Base-by-base conservation (phyloP, 2,797 vertebrate species). In the Eutrigla gurnardus region DNA sequence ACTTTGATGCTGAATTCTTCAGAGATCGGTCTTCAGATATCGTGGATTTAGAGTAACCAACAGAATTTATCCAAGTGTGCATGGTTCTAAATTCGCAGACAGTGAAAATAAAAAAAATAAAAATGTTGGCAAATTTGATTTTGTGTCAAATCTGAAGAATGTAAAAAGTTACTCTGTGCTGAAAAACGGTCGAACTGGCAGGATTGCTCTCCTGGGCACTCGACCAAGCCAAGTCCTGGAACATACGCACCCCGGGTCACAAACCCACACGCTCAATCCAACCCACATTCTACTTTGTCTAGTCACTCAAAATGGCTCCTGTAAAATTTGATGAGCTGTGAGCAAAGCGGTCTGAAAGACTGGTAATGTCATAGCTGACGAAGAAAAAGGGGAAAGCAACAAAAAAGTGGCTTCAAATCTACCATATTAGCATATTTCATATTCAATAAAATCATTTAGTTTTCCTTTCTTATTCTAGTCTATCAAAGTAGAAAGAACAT, bases 271-370 rank as follows among this genome's bases (percentile, higher is more conserved):
- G 33, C 84, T 86, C 80, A 33, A 70, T 86, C 88, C 86, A 92
- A 84, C 86, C 84, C 86, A 86, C 88, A 90, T 82, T 89, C 88
- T 89, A 83, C 83, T 90, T 89, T 78, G 89, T 92, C 89, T 90
- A 84, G 92, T 92, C 91, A 89, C 88, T 92, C 83, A 87, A 89
- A 92, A 92, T 80, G 81, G 85, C 87, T 83, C 72, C 80, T 69
- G 84, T 89, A 88, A 91, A 90, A 88, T 84, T 76, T 89, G 89
- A 88, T 77, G 81, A 89, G 77, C 68, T 71, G 76, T 65, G 68
- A 86, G 86, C 49, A 75, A 73, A 89, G 77, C 58, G 67, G 77
- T 75, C 75, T 79, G 53, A 87, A 80, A 77, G 39, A 72, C 43
- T 78, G 66, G 58, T 67, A 65, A 25, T 85, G 32, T 75, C 80